A percentile compares a stretch with the other conserved stretches of the same genome.
Evolutionary conservation across 2,888 invertebrate species (phyloP).

Genomic region (Resseliella maxima): DNA sequence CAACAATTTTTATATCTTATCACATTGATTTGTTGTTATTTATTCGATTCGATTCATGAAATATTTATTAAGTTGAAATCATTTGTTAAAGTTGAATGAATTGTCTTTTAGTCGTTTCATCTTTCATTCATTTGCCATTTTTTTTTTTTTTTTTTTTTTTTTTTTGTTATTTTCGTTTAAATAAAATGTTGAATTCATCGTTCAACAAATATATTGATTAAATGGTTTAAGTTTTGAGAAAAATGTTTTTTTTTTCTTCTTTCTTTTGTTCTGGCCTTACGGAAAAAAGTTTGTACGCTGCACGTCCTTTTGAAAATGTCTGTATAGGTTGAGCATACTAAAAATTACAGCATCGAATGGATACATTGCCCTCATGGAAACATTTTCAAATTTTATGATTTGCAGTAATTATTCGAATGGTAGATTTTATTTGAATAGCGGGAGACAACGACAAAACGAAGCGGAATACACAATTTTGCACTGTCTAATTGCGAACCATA

Average conservation of each 20-base stretch:
- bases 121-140: background rate
- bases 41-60: background rate
- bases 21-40: conserved; percentile 15
- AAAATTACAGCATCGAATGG: too few relatives aligned
- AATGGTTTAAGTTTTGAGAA: background rate
- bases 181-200: background rate
- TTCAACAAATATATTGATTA: background rate
- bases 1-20: background rate
- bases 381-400: conserved; percentile 38
- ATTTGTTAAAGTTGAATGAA: background rate
- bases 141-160: background rate
- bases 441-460: background rate
- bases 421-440: background rate
- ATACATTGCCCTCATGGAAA: background rate
- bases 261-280: too few relatives aligned
- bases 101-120: background rate
- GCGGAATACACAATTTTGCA: background rate
- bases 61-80: background rate
- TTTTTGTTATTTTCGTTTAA: background rate
- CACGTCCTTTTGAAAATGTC: too few relatives aligned
- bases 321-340: too few relatives aligned
- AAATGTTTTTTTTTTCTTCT: background rate
- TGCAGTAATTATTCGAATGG: background rate
- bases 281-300: too few relatives aligned
- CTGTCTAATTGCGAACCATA: background rate